Evolutionary conservation across 2,797 vertebrate genomes (phyloP), one percentile per base, ranked within the genome.

Genomic region (Peromyscus eremicus): DNA sequence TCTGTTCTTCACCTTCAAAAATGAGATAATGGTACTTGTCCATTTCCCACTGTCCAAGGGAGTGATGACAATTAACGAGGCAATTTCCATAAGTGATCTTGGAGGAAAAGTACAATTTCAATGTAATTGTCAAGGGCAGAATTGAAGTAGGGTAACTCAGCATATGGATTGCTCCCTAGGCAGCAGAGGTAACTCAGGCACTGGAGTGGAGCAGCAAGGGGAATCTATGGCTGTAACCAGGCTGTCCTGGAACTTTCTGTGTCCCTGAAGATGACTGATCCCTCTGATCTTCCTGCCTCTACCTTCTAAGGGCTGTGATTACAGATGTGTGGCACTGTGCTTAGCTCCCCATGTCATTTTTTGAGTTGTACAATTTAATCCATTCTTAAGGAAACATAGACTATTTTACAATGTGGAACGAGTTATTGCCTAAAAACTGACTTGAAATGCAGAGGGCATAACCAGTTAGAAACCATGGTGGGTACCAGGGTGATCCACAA

Each of bases 51-150:
- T 70, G 79, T 85, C 81, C 83, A 73, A 55, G 71, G 76, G 89
- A 93, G 32, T 68, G 68, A 52, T 85, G 77, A 97, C 84, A 96
- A 96, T 82, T 98, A 92, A 97, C 62, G 76, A 94, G 87, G 62
- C 76, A 96, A 94, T 97, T 96, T 97, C 96, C 27, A 5, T 82
- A 96, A 97, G 86, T 95, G 91, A 94, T 95, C 83, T 92, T 93
- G 91, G 70, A 95, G 96, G 89, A 90, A 96, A 92, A 94, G 89
- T 84, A 86, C 49, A 89, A 55, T 80, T 94, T 91, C 88, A 82
- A 71, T 92, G 29, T 91, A 68, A 80, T 92, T 62, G 66, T 70
- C 1, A 55, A 92, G 91, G 79, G 19, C 64, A 81, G 79, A 95
- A 93, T 66, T 94, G 95, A 96, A 57, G 40, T 76, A 66, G 55